Evolutionary conservation across 1,140 invertebrate species (phyloP), one percentile per base, ranked within the genome.

Genomic region (Drosophila novamexicana): DNA sequence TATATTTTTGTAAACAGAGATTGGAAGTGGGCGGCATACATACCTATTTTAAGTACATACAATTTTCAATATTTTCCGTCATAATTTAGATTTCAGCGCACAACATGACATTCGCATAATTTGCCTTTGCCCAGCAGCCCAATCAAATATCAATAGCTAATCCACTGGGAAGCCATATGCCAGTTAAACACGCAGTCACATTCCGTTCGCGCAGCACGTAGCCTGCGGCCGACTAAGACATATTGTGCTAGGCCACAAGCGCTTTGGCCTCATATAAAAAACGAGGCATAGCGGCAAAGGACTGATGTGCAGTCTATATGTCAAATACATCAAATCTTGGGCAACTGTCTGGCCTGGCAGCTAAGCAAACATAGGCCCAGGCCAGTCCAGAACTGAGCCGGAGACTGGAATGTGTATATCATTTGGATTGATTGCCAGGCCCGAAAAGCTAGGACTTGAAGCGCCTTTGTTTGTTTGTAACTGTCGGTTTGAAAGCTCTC

Each of bases 381-480:
- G 59, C 34, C 50, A 62, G 49, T 77, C 61, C 32, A 49, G 44
- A 73, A 52, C 65, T 45, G 59, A 61, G 67, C 71, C 68, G 68
- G 47, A 73, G 67, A 86, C 78, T 86, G 66, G 73, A 86, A 86
- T 86, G 79, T 82, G 83, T 86, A 82, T 86, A 86, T 86, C 83
- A 86, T 86, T 86, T 86, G 83, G 79, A 86, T 86, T 86, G 83
- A 86, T 86, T 86, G 83, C 73, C 32, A 45, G 71, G 57, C 59
- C 68, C 62, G 53, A 58, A 56, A 61, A 56, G 61, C 70, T 57
- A 47, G 50, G 40, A 22, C 59, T 36, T 56, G 49, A 45, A 42
- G 75, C 56, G 49, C 65, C 74, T 81, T 84, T 84, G 79, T 79
- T 80, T 79, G 80, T 75, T 79, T 79, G 71, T 62, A 76, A 71